Conservation (phyloP, 2,113 vertebrate species). For the Engraulis encrasicolus region DNA sequence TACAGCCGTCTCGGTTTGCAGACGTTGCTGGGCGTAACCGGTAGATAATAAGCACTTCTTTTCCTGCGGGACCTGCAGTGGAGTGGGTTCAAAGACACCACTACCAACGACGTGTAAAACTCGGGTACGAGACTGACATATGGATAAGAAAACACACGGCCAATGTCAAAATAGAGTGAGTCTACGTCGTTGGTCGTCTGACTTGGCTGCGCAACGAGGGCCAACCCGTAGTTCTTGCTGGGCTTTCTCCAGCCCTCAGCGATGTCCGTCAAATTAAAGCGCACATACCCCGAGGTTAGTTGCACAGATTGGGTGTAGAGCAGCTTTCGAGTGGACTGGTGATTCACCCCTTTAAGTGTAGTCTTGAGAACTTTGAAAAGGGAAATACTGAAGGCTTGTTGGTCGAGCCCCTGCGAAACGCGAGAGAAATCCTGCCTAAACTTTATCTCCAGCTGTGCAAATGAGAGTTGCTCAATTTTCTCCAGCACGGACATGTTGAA, state of each 20-base stretch:
- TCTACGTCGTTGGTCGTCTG: slow-evolving; percentile 17
- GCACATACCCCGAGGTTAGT: slow-evolving; percentile 66
- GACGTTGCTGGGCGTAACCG: slow-evolving; percentile 63
- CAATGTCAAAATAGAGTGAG: neutral
- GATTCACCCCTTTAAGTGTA: slow-evolving; percentile 60
- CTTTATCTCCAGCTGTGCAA: slow-evolving; percentile 83
- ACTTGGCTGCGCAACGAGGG: slow-evolving; percentile 70
- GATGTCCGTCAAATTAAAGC: slow-evolving; percentile 77
- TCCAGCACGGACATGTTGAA: slow-evolving; percentile 89
- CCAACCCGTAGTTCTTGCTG: slow-evolving; percentile 70
- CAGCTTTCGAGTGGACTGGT: slow-evolving; percentile 52
- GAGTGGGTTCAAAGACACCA: slow-evolving; percentile 79
- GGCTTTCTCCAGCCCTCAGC: slow-evolving; percentile 63
- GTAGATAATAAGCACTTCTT: slow-evolving; percentile 64
- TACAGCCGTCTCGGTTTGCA: slow-evolving; percentile 88
- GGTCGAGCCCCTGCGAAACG: neutral
- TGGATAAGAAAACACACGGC: neutral
- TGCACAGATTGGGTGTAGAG: slow-evolving; percentile 76
- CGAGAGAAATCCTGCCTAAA: slow-evolving; percentile 72
- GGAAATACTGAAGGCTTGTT: slow-evolving; percentile 69
- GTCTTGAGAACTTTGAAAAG: slow-evolving; percentile 66
- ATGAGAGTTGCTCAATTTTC: slow-evolving; percentile 77
- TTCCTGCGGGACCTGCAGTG: slow-evolving; percentile 74
- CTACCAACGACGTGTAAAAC: slow-evolving; percentile 75
- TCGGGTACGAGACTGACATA: slow-evolving; percentile 49